phyloP scores from a whole-genome alignment of 92 coral and sea anemone species.

The Micromussa lordhowensis region DNA sequence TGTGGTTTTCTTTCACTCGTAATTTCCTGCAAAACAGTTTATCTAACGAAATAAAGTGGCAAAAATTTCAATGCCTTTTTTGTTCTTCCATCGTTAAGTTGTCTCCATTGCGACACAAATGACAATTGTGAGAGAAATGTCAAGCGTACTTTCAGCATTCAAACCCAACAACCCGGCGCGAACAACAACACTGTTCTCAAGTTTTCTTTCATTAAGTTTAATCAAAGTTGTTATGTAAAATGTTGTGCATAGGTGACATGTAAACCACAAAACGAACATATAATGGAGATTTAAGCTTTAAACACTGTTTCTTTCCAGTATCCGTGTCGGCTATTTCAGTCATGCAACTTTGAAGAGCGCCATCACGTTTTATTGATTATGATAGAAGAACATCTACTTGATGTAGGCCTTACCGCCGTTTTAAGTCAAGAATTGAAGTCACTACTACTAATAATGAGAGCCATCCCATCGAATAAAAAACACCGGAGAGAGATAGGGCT shows the following conservation, averaged over 20 bases:
- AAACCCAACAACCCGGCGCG: background rate
- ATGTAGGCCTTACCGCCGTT: background rate
- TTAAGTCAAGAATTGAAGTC: background rate
- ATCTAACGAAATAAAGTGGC: background rate
- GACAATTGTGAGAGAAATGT: background rate
- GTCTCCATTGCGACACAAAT: background rate
- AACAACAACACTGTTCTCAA: background rate
- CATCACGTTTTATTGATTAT: background rate
- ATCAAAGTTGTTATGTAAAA: background rate
- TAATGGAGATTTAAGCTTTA: background rate
- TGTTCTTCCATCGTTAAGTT: background rate
- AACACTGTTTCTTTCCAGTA: background rate
- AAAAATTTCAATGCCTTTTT: background rate
- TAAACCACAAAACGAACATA: background rate
- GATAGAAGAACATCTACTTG: background rate
- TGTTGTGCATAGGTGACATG: background rate
- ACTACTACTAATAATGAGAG: background rate
- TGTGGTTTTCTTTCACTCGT: background rate
- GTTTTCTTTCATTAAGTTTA: background rate
- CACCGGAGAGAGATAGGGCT: background rate
- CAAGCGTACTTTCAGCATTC: background rate
- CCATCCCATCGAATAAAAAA: background rate
- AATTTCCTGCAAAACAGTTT: background rate
- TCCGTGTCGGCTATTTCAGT: background rate
- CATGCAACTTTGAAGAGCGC: background rate